These are phyloP conservation scores for Phataginus tricuspis DNA, from an alignment of 2,797 vertebrate genomes.

Conservation along the genomic window DNA sequence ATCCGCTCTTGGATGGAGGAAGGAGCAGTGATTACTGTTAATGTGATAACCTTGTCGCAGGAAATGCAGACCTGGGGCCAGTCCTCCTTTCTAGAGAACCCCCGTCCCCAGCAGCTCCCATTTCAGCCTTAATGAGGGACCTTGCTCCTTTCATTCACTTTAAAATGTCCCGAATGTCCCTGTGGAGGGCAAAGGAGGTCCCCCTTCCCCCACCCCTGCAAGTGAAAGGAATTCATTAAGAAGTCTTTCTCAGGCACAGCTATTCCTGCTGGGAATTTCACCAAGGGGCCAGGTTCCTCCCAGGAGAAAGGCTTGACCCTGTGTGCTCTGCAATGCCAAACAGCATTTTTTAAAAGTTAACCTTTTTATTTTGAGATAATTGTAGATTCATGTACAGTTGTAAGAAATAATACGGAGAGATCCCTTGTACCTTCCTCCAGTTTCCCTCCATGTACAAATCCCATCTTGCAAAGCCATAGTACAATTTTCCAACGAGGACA, in stretches of 20 bases:
- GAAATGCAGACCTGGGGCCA: slow-evolving; percentile 66
- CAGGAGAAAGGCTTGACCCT: not conserved
- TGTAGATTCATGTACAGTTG: not conserved
- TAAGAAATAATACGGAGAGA: not conserved
- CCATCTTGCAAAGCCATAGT: not conserved
- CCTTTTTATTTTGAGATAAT: slow-evolving; percentile 12
- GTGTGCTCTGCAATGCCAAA: slow-evolving; percentile 37
- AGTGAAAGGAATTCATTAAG: slow-evolving; percentile 75
- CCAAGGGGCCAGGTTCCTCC: not conserved
- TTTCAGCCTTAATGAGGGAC: slow-evolving; percentile 63
- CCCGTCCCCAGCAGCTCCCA: slow-evolving; percentile 47
- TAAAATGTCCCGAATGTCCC: slow-evolving; percentile 77
- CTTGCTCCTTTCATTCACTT: slow-evolving; percentile 68
- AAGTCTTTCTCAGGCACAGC: not conserved
- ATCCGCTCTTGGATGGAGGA: not conserved
- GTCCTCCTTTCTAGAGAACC: slow-evolving; percentile 1
- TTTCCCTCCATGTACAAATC: not conserved
- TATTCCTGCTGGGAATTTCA: slow-evolving; percentile 62
- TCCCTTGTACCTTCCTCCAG: not conserved
- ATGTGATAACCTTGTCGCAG: slow-evolving; percentile 33
- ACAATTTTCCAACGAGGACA: not conserved
- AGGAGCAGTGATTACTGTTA: not conserved
- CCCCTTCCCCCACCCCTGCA: not conserved
- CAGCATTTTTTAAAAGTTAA: not conserved
- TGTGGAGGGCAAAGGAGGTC: not conserved